Percentiles rank a stretch among this genome's conserved stretches.
phyloP scores from a whole-genome alignment of 1,140 invertebrate genomes.

The Leptopilina clavipes region DNA sequence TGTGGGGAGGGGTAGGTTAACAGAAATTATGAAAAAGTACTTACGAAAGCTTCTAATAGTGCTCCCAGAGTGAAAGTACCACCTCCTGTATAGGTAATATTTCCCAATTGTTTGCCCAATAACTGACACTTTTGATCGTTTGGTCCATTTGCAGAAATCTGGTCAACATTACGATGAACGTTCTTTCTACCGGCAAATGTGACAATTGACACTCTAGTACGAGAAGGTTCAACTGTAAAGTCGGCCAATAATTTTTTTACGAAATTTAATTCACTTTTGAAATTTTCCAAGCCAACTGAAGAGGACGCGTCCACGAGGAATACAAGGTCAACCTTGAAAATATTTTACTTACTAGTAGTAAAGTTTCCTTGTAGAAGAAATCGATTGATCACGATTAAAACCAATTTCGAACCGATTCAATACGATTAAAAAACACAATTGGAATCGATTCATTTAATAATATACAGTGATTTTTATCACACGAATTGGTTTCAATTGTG shows the following conservation, averaged over 20 bases:
- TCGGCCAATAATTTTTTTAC: slow-evolving; percentile 83
- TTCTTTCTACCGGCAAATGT: slow-evolving; percentile 79
- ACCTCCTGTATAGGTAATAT: slow-evolving; percentile 80
- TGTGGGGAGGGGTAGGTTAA: neutral
- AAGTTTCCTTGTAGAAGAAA: too few relatives aligned
- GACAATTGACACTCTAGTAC: slow-evolving; percentile 80
- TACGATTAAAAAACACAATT: too few relatives aligned
- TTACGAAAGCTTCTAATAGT: slow-evolving; percentile 79
- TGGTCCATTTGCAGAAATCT: slow-evolving; percentile 73
- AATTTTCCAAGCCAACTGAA: slow-evolving; percentile 81
- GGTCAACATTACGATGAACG: slow-evolving; percentile 77
- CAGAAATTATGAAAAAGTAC: slow-evolving; percentile 38
- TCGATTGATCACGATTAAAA: too few relatives aligned
- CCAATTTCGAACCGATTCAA: too few relatives aligned
- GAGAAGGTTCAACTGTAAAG: slow-evolving; percentile 79
- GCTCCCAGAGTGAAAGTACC: slow-evolving; percentile 83
- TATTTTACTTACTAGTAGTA: too few relatives aligned
- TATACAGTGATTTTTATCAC: too few relatives aligned
- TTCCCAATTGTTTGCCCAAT: slow-evolving; percentile 78
- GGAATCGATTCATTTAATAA: too few relatives aligned
- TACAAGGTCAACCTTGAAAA: slow-evolving; percentile 77
- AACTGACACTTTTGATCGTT: slow-evolving; percentile 80
- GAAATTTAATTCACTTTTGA: slow-evolving; percentile 82
- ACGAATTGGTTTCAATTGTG: too few relatives aligned
- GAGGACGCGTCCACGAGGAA: slow-evolving; percentile 83